These are phyloP conservation scores for Petrocephalus sullivani DNA, from an alignment of 2,797 vertebrate species.

Conservation along the genomic window DNA sequence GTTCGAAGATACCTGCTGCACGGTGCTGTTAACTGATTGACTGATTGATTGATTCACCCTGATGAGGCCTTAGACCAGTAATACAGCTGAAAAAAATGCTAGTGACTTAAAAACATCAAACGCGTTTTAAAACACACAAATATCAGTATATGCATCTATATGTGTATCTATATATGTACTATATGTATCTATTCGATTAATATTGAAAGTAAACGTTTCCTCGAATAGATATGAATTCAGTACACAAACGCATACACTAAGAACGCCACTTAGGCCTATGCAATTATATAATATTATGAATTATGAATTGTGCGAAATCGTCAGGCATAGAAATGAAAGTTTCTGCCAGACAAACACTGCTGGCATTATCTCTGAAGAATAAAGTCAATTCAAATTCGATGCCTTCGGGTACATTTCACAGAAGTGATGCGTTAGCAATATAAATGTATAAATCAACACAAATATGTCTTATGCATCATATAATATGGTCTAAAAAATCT, in stretches of 20 bases:
- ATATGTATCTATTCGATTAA: neutral
- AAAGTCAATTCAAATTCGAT: neutral
- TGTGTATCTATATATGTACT: too few relatives aligned
- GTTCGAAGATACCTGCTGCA: neutral
- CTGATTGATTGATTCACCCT: neutral
- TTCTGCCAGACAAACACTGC: neutral
- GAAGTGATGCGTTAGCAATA: neutral
- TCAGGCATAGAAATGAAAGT: neutral
- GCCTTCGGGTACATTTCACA: neutral
- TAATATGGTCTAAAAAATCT: neutral
- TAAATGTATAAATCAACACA: conserved; percentile 3
- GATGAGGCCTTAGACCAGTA: neutral
- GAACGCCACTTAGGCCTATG: neutral
- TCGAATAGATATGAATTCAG: neutral
- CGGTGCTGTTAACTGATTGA: neutral
- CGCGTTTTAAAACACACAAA: neutral
- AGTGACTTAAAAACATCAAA: neutral
- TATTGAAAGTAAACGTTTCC: neutral
- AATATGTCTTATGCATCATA: neutral
- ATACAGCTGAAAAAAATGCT: neutral
- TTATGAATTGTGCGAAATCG: neutral
- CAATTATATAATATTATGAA: neutral
- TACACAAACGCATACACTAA: neutral
- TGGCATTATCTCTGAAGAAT: neutral
- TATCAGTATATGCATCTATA: neutral